A percentile compares a stretch with the other conserved stretches of the same genome.
These are phyloP conservation scores for Phylloscopus whistleri DNA, from an alignment of 2,113 vertebrate species.

Conservation along the genomic window DNA sequence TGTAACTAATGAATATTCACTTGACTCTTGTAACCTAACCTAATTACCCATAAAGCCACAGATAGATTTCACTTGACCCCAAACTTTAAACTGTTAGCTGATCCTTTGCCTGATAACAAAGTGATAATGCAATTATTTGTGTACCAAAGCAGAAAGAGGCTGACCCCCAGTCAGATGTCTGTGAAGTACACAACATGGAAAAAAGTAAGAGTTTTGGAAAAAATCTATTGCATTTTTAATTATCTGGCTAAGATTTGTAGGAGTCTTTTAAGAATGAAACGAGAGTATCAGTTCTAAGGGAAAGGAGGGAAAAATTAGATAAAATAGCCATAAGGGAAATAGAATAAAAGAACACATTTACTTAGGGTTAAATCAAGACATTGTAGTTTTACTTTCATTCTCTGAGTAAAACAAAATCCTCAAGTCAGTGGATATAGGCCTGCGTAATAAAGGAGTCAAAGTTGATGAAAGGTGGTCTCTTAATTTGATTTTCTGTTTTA, in stretches of 20 bases:
- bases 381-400: not conserved
- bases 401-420: not conserved
- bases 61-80: constrained; percentile 67
- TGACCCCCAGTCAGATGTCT: constrained; percentile 9
- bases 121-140: constrained; percentile 52
- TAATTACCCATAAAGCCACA: constrained; percentile 68
- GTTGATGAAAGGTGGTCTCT: not conserved
- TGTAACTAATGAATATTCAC: constrained; percentile 66
- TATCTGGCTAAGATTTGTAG: not conserved
- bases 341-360: not conserved
- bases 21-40: constrained; percentile 62
- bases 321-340: not conserved
- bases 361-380: not conserved
- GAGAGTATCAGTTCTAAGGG: not conserved
- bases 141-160: constrained; percentile 19
- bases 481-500: not conserved
- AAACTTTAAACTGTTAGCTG: constrained; percentile 60
- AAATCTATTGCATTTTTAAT: constrained; percentile 30
- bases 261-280: not conserved
- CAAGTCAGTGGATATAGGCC: not conserved
- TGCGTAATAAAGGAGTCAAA: not conserved
- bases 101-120: constrained; percentile 47
- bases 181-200: not conserved
- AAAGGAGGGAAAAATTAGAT: not conserved
- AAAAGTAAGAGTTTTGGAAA: constrained; percentile 23